Evolutionary conservation across 2,113 vertebrate species (phyloP), one percentile per base, ranked within the genome.

Genomic region (Neomonachus schauinslandi): DNA sequence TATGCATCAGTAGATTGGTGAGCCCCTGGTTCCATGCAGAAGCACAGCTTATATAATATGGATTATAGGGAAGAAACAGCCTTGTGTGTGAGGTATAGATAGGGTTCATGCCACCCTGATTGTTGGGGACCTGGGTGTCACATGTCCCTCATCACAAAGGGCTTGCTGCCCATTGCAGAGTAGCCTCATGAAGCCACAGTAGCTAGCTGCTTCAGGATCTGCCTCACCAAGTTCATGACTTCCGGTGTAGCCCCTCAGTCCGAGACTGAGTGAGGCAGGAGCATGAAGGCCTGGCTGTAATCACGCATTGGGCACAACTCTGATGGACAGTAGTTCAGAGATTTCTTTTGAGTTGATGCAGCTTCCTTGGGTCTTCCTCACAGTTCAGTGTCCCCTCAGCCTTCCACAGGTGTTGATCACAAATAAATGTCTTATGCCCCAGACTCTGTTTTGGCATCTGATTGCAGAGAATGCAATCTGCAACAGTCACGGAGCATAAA

Each of bases 341-440:
- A 10, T 26, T 21, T 39, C 31, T 3, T 0, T 0, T 57, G 28
- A 13, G 19, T 39, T 4, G 59, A 21, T 0, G 1, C 42, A 1
- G 21, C 5, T 55, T 57, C 65, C 39, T 8, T 28, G 12, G n/a
- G 26, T 16, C 33, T 26, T 53, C 76, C 33, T 51, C 7, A 2
- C 0, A 7, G 4, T 33, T 55, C 28, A 55, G 7, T 42, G 67
- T 84, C n/a, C 61, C 22, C 18, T n/a, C 31, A 36, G 21, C 31
- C 4, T 65, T 89, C 65, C 28, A 12, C 36, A 83, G 6, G 4
- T 42, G 11, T 42, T 42, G 18, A 21, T 63, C 28, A 6, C 15
- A 22, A 24, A 31, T 39, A 71, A 77, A 21, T 4, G 49, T n/a
- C 71, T 61, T 39, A 22, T 39, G 26, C 13, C 2, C 42, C 42